Evolutionary conservation across 2,888 invertebrate genomes (phyloP), one percentile per base, ranked within the genome.

Genomic region (Drosophila borborema): DNA sequence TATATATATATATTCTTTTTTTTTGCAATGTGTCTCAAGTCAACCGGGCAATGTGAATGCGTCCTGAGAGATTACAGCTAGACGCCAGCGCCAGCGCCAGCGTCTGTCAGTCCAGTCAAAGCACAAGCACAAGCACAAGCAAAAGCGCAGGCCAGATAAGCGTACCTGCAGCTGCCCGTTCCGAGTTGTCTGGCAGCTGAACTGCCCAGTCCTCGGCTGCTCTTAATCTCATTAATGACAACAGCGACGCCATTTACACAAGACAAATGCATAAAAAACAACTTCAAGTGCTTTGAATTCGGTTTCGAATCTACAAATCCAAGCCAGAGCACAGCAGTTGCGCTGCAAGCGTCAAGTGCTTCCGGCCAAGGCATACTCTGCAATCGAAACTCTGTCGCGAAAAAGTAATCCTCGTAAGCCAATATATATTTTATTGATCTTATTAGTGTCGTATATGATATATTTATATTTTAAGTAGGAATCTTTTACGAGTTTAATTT

Each of bases 241-340:
- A 65, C 55, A 31, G 55, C 55, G 55, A 55, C 55, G 84, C 86
- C 84, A 84, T 86, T 84, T 84, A 75, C 79, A 69, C 74, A 87
- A 85, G 88, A 88, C 88, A 84, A 84, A 87, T 87, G 85, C 82
- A 87, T 80, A 90, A 90, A 88, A 90, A 90, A 88, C 85, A 89
- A 81, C 73, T 83, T 78, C 76, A 80, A 90, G 88, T 86, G 86
- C 86, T 82, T 79, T 79, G 86, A 83, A 88, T 88, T 80, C 75
- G 78, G 76, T 74, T 86, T 81, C 75, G 80, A 72, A 77, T 86
- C 80, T 72, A 49, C 59, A 48, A 31, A 34, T 38, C 12, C 28
- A 23, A 43, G 23, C 46, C 14, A 7, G 40, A 2, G 10, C 2
- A 9, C 40, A n/a, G 40, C 2, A 9, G 9, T 18, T 3, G n/a